Conservation (phyloP, 2,797 vertebrate species). For the Cephalopachus bancanus region DNA sequence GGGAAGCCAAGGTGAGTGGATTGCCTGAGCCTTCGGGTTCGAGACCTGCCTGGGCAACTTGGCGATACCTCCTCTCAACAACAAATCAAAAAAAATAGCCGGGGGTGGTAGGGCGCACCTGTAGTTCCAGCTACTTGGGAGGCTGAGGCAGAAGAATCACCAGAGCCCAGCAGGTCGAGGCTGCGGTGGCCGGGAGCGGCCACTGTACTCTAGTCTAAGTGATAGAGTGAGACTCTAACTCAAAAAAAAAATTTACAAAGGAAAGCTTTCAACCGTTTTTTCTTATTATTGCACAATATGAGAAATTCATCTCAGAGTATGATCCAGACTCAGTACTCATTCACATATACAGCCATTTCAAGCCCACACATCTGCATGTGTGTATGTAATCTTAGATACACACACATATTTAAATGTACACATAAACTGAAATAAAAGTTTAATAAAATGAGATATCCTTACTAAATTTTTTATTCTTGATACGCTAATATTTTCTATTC, state of each 20-base stretch:
- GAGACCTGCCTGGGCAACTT: too few species aligned
- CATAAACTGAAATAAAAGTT: background rate
- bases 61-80: too few species aligned
- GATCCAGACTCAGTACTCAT: background rate
- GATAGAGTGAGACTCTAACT: too few species aligned
- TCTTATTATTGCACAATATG: background rate
- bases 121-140: too few species aligned
- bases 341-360: background rate
- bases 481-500: background rate
- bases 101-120: too few species aligned
- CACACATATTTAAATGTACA: background rate
- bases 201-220: too few species aligned
- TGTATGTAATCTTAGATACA: background rate
- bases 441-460: background rate
- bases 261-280: background rate
- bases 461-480: background rate
- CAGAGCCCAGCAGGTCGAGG: too few species aligned
- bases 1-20: too few species aligned
- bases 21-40: too few species aligned
- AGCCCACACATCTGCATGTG: background rate
- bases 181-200: too few species aligned
- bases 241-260: background rate
- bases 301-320: conserved; percentile 11
- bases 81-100: too few species aligned
- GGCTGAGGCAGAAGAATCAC: too few species aligned